Conservation (phyloP, 2,113 vertebrate genomes). For the Oxyruncus cristatus region DNA sequence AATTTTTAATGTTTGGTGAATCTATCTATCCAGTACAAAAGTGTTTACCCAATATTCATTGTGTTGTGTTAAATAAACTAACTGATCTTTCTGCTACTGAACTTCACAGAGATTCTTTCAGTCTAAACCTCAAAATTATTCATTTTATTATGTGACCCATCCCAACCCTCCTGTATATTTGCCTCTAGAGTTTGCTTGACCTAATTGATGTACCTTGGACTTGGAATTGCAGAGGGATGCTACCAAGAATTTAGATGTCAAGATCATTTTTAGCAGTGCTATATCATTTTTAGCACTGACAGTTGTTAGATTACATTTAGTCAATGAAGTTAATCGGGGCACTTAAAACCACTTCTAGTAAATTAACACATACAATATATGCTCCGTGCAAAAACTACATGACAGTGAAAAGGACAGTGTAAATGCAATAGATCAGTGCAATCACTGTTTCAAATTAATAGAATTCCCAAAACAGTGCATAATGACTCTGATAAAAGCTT, state of each 20-base stretch:
- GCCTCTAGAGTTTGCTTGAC: background rate
- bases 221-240: background rate
- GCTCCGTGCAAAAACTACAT: background rate
- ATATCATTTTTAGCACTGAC: background rate
- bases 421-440: background rate
- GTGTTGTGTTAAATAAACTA: background rate
- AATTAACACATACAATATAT: background rate
- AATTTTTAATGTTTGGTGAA: background rate
- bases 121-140: background rate
- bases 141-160: background rate
- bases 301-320: background rate
- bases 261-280: background rate
- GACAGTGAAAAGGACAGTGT: background rate
- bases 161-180: background rate
- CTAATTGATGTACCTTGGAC: background rate
- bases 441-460: background rate
- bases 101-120: background rate
- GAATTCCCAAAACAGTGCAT: background rate
- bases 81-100: background rate
- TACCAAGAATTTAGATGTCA: background rate
- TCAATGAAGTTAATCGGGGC: background rate
- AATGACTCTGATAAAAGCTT: background rate
- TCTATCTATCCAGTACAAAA: background rate
- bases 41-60: background rate
- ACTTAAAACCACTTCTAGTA: background rate